Percentiles rank a stretch among this genome's conserved stretches.
phyloP scores from a whole-genome alignment of 2,797 vertebrate genomes.

The Menidia menidia region DNA sequence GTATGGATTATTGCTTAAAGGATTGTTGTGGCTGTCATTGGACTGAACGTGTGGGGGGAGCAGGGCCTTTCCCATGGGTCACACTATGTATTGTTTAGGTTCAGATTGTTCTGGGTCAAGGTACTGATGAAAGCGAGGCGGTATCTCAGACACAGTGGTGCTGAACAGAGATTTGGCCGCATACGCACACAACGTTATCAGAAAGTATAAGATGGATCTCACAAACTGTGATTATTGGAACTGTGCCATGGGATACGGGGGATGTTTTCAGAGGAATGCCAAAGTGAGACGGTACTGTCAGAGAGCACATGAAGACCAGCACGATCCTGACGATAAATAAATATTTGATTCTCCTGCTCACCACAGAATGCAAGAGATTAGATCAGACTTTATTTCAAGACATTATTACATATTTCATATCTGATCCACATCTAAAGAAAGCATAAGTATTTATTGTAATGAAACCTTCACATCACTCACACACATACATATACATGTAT shows the following conservation, averaged over 20 bases:
- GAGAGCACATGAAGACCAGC: conserved; percentile 13
- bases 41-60: not conserved
- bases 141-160: too few relatives aligned
- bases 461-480: conserved; percentile 6
- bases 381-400: conserved; percentile 72
- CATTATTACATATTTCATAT: conserved; percentile 71
- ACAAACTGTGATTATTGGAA: too few relatives aligned
- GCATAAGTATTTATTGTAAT: conserved; percentile 8
- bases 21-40: conserved; percentile 1
- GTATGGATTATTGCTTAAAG: not conserved
- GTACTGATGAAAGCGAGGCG: too few relatives aligned
- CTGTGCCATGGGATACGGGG: too few relatives aligned
- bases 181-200: too few relatives aligned
- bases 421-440: conserved; percentile 64
- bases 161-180: too few relatives aligned
- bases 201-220: too few relatives aligned
- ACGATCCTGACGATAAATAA: conserved; percentile 59
- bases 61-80: too few relatives aligned
- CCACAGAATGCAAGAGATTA: conserved; percentile 54
- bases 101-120: too few relatives aligned
- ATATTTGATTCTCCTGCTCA: conserved; percentile 70
- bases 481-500: too few relatives aligned
- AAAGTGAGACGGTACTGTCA: conserved; percentile 1
- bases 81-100: too few relatives aligned
- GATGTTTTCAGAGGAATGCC: not conserved